Base-by-base conservation (phyloP, 2,888 invertebrate species). In the Quadroppia sp. region DNA sequence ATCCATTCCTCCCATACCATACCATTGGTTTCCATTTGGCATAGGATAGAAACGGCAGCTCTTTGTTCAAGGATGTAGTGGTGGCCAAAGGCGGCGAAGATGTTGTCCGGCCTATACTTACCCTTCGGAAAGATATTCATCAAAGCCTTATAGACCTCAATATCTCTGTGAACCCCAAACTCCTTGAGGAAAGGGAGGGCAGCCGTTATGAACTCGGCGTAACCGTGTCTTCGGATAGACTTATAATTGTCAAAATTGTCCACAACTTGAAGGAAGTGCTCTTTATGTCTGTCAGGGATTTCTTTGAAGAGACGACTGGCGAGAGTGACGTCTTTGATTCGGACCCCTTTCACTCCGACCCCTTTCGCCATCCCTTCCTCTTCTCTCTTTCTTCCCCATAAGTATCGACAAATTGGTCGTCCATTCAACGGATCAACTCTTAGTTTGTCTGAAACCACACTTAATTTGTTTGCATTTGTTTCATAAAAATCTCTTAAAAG, bases 51-150 rank as follows among this genome's bases (percentile, higher is more conserved):
- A n/a, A 95, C 88, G 50, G 90, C 90, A 83, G 94, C 93, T 77
- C 94, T 90, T 80, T 99, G 98, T 80, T 99, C 98, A 81, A 92
- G 92, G 0, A 96, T 95, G 84, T 91, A 97, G 82, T 96, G 94
- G 88, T 90, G 87, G 79, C 95, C 91, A 82, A 94, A 93, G 0
- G 89, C 88, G 86, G 96, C 92, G 82, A 92, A 88, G 59, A 89
- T 83, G 81, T 91, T 94, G 45, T 83, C 84, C 0, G 98, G 89
- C 77, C 96, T 88, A 83, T 94, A 90, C 82, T 88, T 90, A 59
- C 93, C 92, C 83, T 94, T 91, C 0, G 95, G 94, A 82, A 97
- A 85, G 53, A 95, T 87, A 81, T 94, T 88, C 50, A 96, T 84
- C 70, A 97, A 80, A 25, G 88, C 86, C 82, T 92, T 97, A 81